phyloP scores from a whole-genome alignment of 1,140 invertebrate species.

The Octopus sinensis region DNA sequence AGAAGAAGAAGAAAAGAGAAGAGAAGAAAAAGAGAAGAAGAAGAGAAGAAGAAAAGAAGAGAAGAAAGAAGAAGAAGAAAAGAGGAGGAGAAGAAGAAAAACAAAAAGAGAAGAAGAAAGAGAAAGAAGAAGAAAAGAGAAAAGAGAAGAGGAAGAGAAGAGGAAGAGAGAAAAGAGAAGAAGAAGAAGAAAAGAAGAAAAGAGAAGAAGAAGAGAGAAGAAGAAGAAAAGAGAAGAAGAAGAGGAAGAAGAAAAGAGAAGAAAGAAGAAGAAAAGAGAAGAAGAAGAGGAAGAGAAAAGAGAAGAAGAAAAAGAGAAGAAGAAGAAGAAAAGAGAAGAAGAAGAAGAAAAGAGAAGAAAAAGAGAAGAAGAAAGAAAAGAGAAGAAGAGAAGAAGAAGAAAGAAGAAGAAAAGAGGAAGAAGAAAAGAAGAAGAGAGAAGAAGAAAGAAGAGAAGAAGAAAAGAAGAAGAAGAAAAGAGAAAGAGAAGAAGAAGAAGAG shows the following conservation, averaged over 20 bases:
- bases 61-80: neutral
- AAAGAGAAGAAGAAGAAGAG: neutral
- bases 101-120: neutral
- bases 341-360: neutral
- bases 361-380: neutral
- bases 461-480: neutral
- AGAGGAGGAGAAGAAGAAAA: neutral
- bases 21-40: neutral
- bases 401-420: neutral
- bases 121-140: neutral
- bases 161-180: neutral
- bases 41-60: neutral
- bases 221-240: neutral
- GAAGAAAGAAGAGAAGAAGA: neutral
- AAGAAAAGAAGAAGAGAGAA: neutral
- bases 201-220: neutral
- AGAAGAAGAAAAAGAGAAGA: neutral
- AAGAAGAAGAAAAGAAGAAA: neutral
- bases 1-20: neutral
- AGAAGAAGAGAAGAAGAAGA: neutral
- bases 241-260: neutral
- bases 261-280: conserved; percentile 11
- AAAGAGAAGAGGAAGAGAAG: neutral
- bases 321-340: neutral
- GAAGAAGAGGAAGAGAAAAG: neutral